Evolutionary conservation across 2,888 invertebrate genomes (phyloP).

Genomic region (Tachina fera): DNA sequence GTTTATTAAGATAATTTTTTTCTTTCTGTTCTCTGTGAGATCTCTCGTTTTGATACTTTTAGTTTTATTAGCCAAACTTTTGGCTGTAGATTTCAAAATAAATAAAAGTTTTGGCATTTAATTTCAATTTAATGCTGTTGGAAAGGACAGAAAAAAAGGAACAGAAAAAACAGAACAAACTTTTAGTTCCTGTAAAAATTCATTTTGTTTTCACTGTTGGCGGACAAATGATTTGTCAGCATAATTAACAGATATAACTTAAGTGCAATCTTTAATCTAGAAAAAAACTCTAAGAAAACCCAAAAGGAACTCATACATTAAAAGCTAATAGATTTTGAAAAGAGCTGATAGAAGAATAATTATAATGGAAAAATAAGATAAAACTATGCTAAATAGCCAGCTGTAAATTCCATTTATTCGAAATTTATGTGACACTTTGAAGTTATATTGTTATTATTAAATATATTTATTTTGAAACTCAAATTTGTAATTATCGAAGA

Average conservation of each 20-base stretch:
- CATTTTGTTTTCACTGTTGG: constrained; percentile 25
- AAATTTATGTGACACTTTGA: no score
- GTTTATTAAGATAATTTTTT: constrained; percentile 28
- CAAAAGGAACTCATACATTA: no score
- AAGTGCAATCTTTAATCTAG: constrained; percentile 44
- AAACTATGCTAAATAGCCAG: no score
- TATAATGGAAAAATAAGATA: no score
- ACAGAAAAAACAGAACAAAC: constrained; percentile 29
- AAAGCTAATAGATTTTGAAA: no score
- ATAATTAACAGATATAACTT: constrained; percentile 70
- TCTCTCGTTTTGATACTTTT: constrained; percentile 42
- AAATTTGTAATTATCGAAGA: no score
- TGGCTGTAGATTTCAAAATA: constrained; percentile 64
- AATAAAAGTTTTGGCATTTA: constrained; percentile 71
- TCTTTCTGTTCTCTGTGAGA: background rate
- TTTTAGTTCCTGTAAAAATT: constrained; percentile 45
- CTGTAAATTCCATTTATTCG: no score
- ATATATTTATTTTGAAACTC: no score
- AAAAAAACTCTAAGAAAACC: background rate
- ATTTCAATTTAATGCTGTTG: constrained; percentile 69
- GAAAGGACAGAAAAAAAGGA: constrained; percentile 1
- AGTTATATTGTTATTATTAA: no score
- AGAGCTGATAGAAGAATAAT: no score
- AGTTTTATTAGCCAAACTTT: constrained; percentile 69
- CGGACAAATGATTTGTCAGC: constrained; percentile 66